Conservation (phyloP, 2,888 invertebrate species). For the Lepidochitona cinerea region DNA sequence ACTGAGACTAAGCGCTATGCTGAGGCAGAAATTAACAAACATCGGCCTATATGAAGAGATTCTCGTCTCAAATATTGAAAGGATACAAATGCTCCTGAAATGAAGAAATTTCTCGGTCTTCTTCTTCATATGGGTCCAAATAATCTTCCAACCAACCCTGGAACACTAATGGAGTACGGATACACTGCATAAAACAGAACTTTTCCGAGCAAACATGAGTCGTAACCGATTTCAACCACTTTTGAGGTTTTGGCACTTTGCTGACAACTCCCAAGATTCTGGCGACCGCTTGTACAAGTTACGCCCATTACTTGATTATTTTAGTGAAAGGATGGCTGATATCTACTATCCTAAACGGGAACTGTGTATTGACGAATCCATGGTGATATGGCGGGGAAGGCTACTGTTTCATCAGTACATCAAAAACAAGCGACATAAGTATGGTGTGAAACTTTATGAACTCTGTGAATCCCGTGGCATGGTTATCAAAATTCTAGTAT, state of each 20-base stretch:
- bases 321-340: conserved; percentile 11
- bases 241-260: conserved; percentile 11
- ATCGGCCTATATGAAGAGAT: conserved; percentile 9
- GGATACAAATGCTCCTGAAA: conserved; percentile 8
- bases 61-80: background rate
- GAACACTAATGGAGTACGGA: conserved; percentile 12
- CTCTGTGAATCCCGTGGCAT: conserved; percentile 18
- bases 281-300: conserved; percentile 15
- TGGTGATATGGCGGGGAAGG: conserved; percentile 22
- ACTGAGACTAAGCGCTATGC: conserved; percentile 2
- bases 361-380: conserved; percentile 21
- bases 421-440: conserved; percentile 17
- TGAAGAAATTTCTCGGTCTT: conserved; percentile 5
- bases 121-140: conserved; percentile 13
- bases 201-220: background rate
- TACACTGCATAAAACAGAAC: background rate
- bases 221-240: conserved; percentile 7
- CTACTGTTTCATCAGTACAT: conserved; percentile 18
- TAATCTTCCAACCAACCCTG: conserved; percentile 9
- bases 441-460: conserved; percentile 20
- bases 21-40: background rate
- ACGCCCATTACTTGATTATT: conserved; percentile 11
- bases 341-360: conserved; percentile 14
- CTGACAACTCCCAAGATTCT: background rate
- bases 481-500: conserved; percentile 10